These are phyloP conservation scores for Mycalesis mineus DNA, from an alignment of 2,888 invertebrate genomes.

Conservation along the genomic window DNA sequence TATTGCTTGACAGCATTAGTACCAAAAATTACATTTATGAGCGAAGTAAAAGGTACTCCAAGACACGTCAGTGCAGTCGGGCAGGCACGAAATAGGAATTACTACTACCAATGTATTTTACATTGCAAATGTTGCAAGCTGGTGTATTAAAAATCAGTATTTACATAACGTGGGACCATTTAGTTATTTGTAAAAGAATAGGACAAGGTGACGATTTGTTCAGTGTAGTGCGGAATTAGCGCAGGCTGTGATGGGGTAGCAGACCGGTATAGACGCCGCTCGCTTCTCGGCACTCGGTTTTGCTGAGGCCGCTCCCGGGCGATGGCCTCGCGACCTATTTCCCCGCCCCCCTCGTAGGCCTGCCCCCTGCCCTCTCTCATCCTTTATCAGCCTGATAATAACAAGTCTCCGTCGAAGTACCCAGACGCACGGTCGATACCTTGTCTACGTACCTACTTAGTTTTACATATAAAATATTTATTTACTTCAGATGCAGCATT, in stretches of 20 bases:
- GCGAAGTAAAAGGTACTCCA: no score
- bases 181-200: background rate
- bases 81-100: no score
- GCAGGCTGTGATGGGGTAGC: slow-evolving; percentile 50
- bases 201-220: background rate
- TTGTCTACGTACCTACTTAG: slow-evolving; percentile 8
- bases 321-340: slow-evolving; percentile 71
- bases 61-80: no score
- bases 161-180: no score
- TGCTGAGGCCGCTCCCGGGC: slow-evolving; percentile 59
- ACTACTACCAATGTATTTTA: no score
- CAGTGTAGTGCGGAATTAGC: slow-evolving; percentile 34
- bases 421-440: slow-evolving; percentile 31
- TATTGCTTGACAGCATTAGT: no score
- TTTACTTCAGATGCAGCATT: background rate
- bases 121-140: no score
- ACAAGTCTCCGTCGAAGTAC: slow-evolving; percentile 41
- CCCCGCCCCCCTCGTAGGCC: slow-evolving; percentile 45
- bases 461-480: background rate
- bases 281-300: slow-evolving; percentile 26
- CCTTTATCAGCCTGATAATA: slow-evolving; percentile 63
- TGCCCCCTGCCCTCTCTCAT: slow-evolving; percentile 43
- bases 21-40: no score
- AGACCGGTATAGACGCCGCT: slow-evolving; percentile 48
- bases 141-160: no score